Base-by-base conservation (phyloP, 2,113 vertebrate genomes). In the Podocnemis expansa region DNA sequence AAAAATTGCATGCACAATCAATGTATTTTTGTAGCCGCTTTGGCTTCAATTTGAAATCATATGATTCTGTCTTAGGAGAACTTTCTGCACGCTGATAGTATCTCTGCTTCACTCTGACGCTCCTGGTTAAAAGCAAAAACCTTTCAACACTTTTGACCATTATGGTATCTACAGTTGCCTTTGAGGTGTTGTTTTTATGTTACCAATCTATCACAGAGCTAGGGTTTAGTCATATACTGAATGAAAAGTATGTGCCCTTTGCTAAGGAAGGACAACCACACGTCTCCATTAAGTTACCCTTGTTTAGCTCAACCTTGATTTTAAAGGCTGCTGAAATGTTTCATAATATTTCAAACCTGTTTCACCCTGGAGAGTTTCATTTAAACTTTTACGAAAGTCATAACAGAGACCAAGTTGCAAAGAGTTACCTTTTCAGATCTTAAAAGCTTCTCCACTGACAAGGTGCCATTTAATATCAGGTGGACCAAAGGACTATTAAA, bases 101-200 rank as follows among this genome's bases (percentile, higher is more conserved):
- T 95, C 85, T 92, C 91, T 81, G 27, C 91, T 94, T 93, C 94
- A 88, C 90, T 94, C 92, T 91, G 91, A 89, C 63, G 49, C 80
- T 96, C n/a, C 91, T 93, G 80, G 82, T 93, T 93, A 91, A 91
- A 97, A 96, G 91, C 82, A 95, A 93, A 97, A 96, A 95, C 85
- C 95, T 97, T 97, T 97, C 95, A 97, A 95, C 84, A 94, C 95
- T 95, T 91, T 29, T 80, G 75, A 95, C 85, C 91, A 89, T 93
- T 93, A 92, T 92, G 82, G 92, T 90, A 95, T 90, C 88, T 93
- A 93, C 54, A 82, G 89, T 87, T 93, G 94, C 93, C 93, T 92
- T 96, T 94, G 93, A 75, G 83, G 0, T 93, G 51, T 89, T 84
- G 92, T 84, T 79, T 95, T 56, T 92, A 89, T 67, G 81, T 67